Conservation (phyloP, 2,797 vertebrate genomes). For the Sphenodon punctatus region DNA sequence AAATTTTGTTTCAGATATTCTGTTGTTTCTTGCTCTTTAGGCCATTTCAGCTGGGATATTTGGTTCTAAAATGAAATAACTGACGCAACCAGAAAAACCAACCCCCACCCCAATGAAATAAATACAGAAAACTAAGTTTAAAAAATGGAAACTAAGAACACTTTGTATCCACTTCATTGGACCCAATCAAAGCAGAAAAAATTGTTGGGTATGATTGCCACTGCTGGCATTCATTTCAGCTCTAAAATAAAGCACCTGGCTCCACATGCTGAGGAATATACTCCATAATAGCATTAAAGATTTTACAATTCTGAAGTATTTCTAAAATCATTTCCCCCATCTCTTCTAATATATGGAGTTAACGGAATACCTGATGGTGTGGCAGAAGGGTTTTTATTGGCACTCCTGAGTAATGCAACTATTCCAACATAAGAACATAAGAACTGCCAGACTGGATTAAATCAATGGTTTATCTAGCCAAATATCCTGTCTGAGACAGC, state of each 20-base stretch:
- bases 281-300: slow-evolving; percentile 51
- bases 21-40: background rate
- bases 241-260: slow-evolving; percentile 47
- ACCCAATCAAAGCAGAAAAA: too few relatives aligned
- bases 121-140: too few relatives aligned
- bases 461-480: too few relatives aligned
- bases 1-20: too few relatives aligned
- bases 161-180: too few relatives aligned
- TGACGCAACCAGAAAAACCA: background rate
- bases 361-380: slow-evolving; percentile 39
- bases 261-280: slow-evolving; percentile 20
- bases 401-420: slow-evolving; percentile 22
- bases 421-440: slow-evolving; percentile 26
- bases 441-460: too few relatives aligned
- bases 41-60: background rate
- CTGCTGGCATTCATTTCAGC: too few relatives aligned
- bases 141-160: too few relatives aligned
- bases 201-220: too few relatives aligned
- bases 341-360: slow-evolving; percentile 44
- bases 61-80: background rate
- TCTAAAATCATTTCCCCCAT: slow-evolving; percentile 58
- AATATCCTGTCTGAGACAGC: too few relatives aligned
- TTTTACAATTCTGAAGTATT: slow-evolving; percentile 61
- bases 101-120: too few relatives aligned
- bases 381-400: slow-evolving; percentile 45